Conservation (phyloP, 2,113 vertebrate genomes). For the Xenus cinereus region DNA sequence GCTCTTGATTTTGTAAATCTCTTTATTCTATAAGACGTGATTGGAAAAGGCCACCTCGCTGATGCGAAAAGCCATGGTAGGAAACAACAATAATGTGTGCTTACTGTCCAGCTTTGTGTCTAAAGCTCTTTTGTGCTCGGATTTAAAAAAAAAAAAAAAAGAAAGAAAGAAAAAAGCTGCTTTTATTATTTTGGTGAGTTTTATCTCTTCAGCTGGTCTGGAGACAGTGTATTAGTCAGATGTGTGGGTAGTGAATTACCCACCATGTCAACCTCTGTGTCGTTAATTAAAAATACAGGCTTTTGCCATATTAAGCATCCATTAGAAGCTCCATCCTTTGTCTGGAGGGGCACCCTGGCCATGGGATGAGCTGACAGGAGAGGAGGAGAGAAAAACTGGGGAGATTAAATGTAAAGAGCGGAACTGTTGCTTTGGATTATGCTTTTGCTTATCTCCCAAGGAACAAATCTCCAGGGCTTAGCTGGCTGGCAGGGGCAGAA, state of each 20-base stretch:
- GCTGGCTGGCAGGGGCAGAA: neutral
- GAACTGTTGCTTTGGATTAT: neutral
- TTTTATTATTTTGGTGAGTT: neutral
- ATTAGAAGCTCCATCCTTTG: neutral
- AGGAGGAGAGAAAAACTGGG: neutral
- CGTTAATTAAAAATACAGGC: conserved; percentile 1
- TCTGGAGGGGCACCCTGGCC: neutral
- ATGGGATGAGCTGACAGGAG: neutral
- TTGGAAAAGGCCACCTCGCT: neutral
- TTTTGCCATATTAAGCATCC: neutral
- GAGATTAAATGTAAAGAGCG: neutral
- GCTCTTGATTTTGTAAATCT: neutral
- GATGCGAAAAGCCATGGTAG: neutral
- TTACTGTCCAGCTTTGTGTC: neutral
- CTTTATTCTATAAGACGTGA: neutral
- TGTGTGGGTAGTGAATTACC: neutral
- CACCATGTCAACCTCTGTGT: neutral
- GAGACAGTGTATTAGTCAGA: conserved; percentile 26
- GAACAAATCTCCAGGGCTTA: neutral
- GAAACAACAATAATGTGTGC: neutral
- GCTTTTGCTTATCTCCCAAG: neutral
- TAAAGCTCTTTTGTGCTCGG: neutral
- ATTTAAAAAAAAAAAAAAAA: neutral
- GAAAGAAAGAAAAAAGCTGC: neutral
- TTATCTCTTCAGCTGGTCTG: conserved; percentile 6